These are phyloP conservation scores for Labeo catla DNA, from an alignment of 2,113 vertebrate genomes.

Conservation along the genomic window DNA sequence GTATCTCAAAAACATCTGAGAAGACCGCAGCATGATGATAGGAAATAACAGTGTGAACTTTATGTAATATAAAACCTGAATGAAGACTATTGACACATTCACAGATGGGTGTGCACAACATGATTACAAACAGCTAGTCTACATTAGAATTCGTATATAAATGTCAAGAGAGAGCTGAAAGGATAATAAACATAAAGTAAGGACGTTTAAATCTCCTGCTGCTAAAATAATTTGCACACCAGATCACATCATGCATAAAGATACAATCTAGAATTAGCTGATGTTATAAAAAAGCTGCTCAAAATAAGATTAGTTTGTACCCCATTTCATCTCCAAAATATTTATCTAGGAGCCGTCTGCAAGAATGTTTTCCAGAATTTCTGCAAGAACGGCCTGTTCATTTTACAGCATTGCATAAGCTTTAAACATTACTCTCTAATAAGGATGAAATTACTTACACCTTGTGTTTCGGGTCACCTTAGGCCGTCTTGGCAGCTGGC, in stretches of 20 bases:
- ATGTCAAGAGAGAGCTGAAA: neutral
- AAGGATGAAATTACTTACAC: constrained; percentile 43
- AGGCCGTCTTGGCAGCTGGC: neutral
- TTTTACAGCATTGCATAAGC: constrained; percentile 18
- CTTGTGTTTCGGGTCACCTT: constrained; percentile 28
- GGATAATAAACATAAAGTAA: neutral
- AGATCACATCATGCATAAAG: neutral
- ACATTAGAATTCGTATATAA: neutral
- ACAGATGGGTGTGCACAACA: neutral
- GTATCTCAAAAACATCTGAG: neutral
- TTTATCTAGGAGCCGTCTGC: constrained; percentile 33
- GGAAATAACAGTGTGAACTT: neutral
- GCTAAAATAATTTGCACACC: neutral
- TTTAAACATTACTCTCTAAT: constrained; percentile 24
- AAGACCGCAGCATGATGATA: neutral
- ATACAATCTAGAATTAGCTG: neutral
- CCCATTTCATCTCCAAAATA: constrained; percentile 6
- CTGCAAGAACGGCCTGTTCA: neutral
- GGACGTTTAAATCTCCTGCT: neutral
- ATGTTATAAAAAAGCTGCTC: neutral
- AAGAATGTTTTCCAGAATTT: constrained; percentile 12
- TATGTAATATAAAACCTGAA: neutral
- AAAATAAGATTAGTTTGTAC: constrained; percentile 28
- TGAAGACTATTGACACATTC: neutral
- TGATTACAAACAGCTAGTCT: neutral